Base-by-base conservation (phyloP, 2,888 invertebrate genomes). In the Pseudococcus jackbeardsleyi region DNA sequence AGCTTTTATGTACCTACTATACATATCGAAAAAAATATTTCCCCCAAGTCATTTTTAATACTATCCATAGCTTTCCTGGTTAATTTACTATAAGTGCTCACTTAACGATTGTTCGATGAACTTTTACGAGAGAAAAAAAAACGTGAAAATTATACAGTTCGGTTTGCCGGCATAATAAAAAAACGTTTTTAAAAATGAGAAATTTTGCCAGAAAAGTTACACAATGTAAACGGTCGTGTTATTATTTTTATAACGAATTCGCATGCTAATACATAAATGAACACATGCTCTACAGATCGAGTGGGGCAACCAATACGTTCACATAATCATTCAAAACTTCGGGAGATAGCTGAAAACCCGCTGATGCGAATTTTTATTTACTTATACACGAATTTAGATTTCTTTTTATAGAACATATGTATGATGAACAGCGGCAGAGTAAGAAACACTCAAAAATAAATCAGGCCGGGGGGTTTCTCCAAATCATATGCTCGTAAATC, bases 321-420 rank as follows among this genome's bases (percentile, higher is more conserved):
- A 82, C 9, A 79, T 46, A 39, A 82, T 82, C 79, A 82, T 82
- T 82, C 42, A 46, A 46, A 22, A 64, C 22, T 64, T 64, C 22
- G 22, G 64, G 64, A 46, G 39, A 17, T 19, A 46, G 19, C 19
- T 82, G 39, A 82, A 82, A 33, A 46, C 42, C 46, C 19, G 22
- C 46, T 46, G 19, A 19, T 19, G 79, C 22, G 19, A 82, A 82
- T 82, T 82, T 42, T 82, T 82, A 82, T 82, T 82, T 82, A 82
- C 79, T 82, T 82, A 19, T 19, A 82, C 46, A 82, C 79, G 42
- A 82, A 82, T 82, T 82, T 82, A 82, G 79, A 82, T 82, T 82
- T 82, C 79, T 82, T 82, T 82, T 82, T 82, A 82, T 82, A 82
- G 79, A 82, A 82, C 46, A 82, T 8, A 22, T 22, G 64, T 64